Evolutionary conservation across 1,140 invertebrate species (phyloP), one percentile per base, ranked within the genome.

Genomic region (Atopsyche davidsoni): DNA sequence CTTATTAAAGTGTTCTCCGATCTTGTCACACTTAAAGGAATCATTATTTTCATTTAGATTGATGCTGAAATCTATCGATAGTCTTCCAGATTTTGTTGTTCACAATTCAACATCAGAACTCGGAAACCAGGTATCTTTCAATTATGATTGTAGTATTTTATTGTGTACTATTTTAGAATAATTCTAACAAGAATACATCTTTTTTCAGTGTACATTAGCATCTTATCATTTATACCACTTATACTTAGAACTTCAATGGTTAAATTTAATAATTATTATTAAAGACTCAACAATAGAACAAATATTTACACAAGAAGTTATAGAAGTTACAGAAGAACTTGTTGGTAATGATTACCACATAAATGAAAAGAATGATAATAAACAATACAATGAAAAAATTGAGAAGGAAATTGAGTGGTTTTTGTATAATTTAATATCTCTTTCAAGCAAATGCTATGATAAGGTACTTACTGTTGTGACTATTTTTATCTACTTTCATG

Each of bases 121-220:
- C 9, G 56, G 56, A 36, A 58, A 58, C 44, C 47, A 58, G 51
- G 56, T 58, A 51, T 38, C 3, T n/a, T n/a, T n/a, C n/a, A n/a
- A n/a, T n/a, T n/a, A n/a, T n/a, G n/a, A n/a, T n/a, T n/a, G n/a
- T n/a, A n/a, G n/a, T 2, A 25, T 32, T 44, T 25, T 13, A 25
- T 44, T 44, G 13, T 28, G 28, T 44, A 10, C 21, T 10, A 17
- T 35, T 4, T 16, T 35, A 46, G 4, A 44, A 21, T 19, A 13
- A 43, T 28, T 13, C 9, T 22, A 22, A 44, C 4, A 34, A 34
- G 22, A 2, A 13, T 9, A 28, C 32, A 34, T 44, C 11, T 25
- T 24, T 14, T 58, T 58, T 46, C 32, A 58, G 57, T 55, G 53
- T 43, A 4, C 39, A 11, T 40, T 55, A 18, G 57, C 49, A 24